These are phyloP conservation scores for Glyptemys insculpta DNA, from an alignment of 2,797 vertebrate genomes.

Conservation along the genomic window DNA sequence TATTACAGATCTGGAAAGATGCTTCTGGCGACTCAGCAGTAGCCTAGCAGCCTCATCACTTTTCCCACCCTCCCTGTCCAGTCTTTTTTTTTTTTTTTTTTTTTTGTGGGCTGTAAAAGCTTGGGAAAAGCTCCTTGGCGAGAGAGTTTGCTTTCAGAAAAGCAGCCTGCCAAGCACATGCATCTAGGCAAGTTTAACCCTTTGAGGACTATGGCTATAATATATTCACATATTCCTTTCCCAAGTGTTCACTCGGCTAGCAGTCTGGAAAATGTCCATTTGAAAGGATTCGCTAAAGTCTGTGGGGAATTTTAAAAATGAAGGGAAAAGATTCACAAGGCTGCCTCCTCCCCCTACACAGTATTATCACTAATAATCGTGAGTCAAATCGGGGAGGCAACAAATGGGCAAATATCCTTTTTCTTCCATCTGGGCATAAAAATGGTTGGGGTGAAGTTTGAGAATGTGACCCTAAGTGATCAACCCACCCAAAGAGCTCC, in stretches of 20 bases:
- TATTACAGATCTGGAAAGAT: not conserved
- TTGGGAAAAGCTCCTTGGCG: not conserved
- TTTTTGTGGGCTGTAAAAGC: not conserved
- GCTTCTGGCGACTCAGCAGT: not conserved
- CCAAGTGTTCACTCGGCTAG: not conserved
- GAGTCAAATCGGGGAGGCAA: not conserved
- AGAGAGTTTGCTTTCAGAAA: not conserved
- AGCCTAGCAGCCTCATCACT: not conserved
- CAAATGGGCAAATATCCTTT: not conserved
- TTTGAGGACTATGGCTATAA: not conserved
- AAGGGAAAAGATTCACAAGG: not conserved
- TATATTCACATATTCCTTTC: rapidly evolving
- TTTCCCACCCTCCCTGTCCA: not conserved
- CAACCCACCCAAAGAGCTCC: not conserved
- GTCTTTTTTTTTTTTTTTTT: rapidly evolving
- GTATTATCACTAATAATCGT: not conserved
- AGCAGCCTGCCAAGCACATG: not conserved
- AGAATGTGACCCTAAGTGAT: not conserved
- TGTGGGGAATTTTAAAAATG: not conserved
- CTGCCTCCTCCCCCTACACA: not conserved
- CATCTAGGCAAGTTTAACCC: not conserved
- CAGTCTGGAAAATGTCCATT: not conserved
- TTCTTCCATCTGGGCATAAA: rapidly evolving
- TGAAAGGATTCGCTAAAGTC: not conserved
- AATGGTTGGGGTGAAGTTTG: not conserved